Evolutionary conservation across 2,113 vertebrate species (phyloP).

Genomic region (Crocuta crocuta): DNA sequence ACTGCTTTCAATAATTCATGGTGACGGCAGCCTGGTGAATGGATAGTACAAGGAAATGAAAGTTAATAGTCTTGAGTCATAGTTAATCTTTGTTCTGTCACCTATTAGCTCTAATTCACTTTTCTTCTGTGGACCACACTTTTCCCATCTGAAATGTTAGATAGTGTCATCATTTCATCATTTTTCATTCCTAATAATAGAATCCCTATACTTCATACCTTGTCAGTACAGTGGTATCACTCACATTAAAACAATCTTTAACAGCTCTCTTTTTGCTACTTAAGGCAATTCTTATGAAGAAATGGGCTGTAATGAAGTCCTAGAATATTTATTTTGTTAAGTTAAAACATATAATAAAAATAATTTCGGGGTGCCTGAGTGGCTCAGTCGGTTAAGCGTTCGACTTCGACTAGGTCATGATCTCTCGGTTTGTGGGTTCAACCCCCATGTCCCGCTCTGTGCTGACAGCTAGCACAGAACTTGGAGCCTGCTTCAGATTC

Average conservation of each 20-base stretch:
- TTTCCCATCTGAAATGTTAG: conserved; percentile 4
- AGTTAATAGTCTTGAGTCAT: conserved; percentile 42
- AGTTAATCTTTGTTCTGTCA: conserved; percentile 52
- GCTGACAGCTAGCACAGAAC: too few relatives aligned
- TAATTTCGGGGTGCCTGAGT: too few relatives aligned
- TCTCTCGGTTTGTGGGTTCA: too few relatives aligned
- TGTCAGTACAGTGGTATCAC: neutral
- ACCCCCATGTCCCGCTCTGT: too few relatives aligned
- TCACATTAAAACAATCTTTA: neutral
- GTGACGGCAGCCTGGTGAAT: neutral
- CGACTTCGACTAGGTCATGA: too few relatives aligned
- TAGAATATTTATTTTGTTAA: neutral
- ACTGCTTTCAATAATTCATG: conserved; percentile 55
- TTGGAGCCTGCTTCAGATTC: too few relatives aligned
- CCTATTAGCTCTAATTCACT: neutral
- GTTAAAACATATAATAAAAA: neutral
- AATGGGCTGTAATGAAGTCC: neutral
- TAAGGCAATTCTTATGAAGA: neutral
- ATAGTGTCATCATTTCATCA: neutral
- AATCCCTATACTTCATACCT: neutral
- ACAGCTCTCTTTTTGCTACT: neutral
- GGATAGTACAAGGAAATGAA: conserved; percentile 36
- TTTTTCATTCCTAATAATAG: conserved; percentile 29
- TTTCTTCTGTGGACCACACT: neutral
- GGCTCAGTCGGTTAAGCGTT: too few relatives aligned